A percentile compares a stretch with the other conserved stretches of the same genome.
Evolutionary conservation across 53 echinoderm and acorn worm species (phyloP).

Genomic region (Patiria pectinifera): DNA sequence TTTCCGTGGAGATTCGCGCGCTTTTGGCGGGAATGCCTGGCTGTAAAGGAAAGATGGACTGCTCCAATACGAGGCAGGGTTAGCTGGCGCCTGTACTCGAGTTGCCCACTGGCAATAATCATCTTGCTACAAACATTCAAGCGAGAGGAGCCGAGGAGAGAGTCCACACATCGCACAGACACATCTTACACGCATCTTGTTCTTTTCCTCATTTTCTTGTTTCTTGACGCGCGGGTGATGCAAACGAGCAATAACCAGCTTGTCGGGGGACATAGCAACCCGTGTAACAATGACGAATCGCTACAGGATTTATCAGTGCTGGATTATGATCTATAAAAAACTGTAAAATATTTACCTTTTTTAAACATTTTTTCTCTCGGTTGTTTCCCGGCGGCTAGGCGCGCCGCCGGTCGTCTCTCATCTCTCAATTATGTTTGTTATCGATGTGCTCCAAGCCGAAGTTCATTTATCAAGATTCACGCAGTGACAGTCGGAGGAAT

Average conservation of each 20-base stretch:
- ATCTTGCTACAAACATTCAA: constrained; percentile 9
- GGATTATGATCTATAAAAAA: neutral
- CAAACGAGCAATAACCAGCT: neutral
- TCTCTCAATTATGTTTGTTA: constrained; percentile 7
- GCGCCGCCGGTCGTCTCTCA: constrained; percentile 16
- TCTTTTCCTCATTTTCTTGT: neutral
- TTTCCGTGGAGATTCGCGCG: constrained; percentile 43
- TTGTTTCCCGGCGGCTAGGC: constrained; percentile 14
- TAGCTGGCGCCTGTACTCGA: constrained; percentile 50
- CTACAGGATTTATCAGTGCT: neutral
- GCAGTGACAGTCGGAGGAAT: constrained; percentile 11
- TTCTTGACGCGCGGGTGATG: neutral
- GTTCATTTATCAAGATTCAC: constrained; percentile 32
- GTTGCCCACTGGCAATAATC: constrained; percentile 49
- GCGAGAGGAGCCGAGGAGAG: neutral
- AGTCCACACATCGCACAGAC: neutral
- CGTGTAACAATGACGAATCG: neutral
- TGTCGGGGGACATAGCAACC: neutral
- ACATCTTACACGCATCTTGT: neutral
- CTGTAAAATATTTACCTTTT: neutral
- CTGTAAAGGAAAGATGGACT: constrained; percentile 50
- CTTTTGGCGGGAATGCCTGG: constrained; percentile 34
- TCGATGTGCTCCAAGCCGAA: constrained; percentile 19
- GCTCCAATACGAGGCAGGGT: constrained; percentile 7
- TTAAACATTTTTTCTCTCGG: neutral